Evolutionary conservation across 1,140 invertebrate species (phyloP).

Genomic region (Pentalonia nigronervosa): DNA sequence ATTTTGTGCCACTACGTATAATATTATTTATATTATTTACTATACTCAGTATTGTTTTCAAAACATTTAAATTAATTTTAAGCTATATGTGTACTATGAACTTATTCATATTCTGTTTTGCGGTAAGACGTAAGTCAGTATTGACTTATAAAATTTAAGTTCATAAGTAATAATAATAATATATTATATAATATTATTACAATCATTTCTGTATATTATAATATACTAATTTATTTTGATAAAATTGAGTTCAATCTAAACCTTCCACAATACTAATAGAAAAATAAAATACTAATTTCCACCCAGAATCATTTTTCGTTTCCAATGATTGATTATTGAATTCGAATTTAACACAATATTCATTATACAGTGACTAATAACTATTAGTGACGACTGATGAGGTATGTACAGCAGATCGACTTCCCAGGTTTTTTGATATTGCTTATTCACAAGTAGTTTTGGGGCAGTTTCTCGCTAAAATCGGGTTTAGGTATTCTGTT

Average conservation of each 20-base stretch:
- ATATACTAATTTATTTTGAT: not conserved
- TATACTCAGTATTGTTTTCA: not conserved
- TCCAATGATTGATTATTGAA: not conserved
- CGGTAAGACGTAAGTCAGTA: too few species aligned
- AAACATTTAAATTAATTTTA: not conserved
- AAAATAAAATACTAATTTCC: not conserved
- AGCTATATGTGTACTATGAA: not conserved
- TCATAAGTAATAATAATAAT: not conserved
- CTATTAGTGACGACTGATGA: not conserved
- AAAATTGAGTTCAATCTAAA: not conserved
- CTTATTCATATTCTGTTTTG: too few species aligned
- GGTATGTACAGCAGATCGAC: not conserved
- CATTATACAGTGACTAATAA: not conserved
- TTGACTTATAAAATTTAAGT: not conserved
- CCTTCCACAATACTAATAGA: not conserved
- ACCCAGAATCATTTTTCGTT: not conserved
- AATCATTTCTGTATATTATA: not conserved
- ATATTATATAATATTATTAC: not conserved
- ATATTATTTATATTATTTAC: not conserved
- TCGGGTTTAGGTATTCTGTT: not conserved
- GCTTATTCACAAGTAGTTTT: not conserved
- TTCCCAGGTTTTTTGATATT: not conserved
- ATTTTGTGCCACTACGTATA: not conserved
- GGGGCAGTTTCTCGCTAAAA: not conserved
- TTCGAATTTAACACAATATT: not conserved